A percentile compares a stretch with the other conserved stretches of the same genome.
phyloP scores from a whole-genome alignment of 2,113 vertebrate genomes.

The Mungos mungo region DNA sequence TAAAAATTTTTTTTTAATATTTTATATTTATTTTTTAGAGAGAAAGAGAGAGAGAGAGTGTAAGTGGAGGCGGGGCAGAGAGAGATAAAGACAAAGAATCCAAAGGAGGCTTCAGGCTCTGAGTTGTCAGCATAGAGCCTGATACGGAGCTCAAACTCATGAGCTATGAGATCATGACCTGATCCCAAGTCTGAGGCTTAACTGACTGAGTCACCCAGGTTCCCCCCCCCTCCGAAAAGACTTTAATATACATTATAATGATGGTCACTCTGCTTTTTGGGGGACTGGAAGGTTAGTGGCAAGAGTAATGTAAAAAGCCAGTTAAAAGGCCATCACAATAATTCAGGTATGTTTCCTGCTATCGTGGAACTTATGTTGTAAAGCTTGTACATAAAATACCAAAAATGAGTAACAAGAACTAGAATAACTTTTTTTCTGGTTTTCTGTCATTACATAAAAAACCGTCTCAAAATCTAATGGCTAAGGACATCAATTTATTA shows the following conservation, averaged over 20 bases:
- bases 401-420: background rate
- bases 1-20: no score
- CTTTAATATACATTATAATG: background rate
- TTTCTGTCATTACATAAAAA: background rate
- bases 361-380: background rate
- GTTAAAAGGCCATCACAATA: background rate
- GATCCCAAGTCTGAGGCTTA: no score
- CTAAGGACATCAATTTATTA: background rate
- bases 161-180: no score
- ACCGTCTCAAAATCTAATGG: background rate
- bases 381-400: background rate
- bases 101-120: no score
- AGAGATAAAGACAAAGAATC: no score
- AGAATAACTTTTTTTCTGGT: background rate
- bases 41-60: no score
- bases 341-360: background rate
- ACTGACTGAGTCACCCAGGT: no score
- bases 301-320: background rate
- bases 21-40: no score
- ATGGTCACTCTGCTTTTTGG: background rate
- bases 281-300: background rate
- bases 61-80: no score
- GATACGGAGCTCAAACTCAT: no score
- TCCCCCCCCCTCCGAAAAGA: background rate
- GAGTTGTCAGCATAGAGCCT: no score